A percentile compares a stretch with the other conserved stretches of the same genome.
Conservation (phyloP, 2,888 invertebrate species). For the Ametastegia equiseti region DNA sequence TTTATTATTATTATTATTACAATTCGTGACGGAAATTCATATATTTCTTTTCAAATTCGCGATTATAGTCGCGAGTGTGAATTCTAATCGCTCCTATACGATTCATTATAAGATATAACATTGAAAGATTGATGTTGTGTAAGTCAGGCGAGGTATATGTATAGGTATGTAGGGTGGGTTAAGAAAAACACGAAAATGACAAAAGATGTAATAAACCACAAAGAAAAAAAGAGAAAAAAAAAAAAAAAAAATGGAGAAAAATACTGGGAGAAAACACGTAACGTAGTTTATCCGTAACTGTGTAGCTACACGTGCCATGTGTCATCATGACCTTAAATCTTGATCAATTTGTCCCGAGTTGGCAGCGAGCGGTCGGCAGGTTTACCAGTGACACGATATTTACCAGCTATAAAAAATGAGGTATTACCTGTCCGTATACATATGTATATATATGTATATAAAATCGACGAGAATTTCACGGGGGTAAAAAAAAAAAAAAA, state of each 20-base stretch:
- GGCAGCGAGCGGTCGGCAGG: background rate
- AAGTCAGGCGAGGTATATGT: background rate
- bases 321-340: conserved; percentile 50
- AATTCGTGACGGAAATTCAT: background rate
- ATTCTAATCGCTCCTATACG: background rate
- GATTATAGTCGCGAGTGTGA: background rate
- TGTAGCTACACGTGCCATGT: conserved; percentile 23
- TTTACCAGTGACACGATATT: conserved; percentile 38
- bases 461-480: background rate
- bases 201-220: background rate
- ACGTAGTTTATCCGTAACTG: conserved; percentile 32
- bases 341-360: conserved; percentile 46
- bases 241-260: background rate
- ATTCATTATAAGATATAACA: background rate
- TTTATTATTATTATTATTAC: background rate
- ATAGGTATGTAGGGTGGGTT: too few relatives aligned
- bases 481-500: too few relatives aligned
- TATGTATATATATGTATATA: too few relatives aligned
- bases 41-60: background rate
- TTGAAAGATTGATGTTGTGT: background rate
- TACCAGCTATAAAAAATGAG: conserved; percentile 28
- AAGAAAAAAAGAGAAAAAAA: background rate
- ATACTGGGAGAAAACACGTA: conserved; percentile 15
- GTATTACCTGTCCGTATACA: conserved; percentile 17
- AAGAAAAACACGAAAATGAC: background rate